These are phyloP conservation scores for Chelonoidis abingdonii DNA, from an alignment of 2,113 vertebrate genomes.

Conservation along the genomic window DNA sequence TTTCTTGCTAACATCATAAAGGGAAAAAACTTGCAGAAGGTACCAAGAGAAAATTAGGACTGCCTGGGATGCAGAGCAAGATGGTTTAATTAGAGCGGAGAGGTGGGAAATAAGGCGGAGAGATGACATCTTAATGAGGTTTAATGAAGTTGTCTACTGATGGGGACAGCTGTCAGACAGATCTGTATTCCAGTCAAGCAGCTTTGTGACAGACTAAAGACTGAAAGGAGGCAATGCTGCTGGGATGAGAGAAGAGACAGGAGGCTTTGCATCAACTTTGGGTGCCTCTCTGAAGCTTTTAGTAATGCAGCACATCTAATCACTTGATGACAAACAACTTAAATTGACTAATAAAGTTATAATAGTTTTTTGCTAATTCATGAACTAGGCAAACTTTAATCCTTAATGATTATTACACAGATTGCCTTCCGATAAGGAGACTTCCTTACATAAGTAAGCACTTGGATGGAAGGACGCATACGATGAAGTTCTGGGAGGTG, in stretches of 20 bases:
- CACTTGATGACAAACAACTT: background rate
- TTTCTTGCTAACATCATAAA: conserved; percentile 47
- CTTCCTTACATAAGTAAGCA: background rate
- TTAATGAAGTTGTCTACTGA: conserved; percentile 88
- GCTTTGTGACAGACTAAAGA: conserved; percentile 59
- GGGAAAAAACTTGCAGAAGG: conserved; percentile 69
- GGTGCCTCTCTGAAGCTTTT: background rate
- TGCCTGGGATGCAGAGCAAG: conserved; percentile 73
- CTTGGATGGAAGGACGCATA: background rate
- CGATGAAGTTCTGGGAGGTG: conserved; percentile 1
- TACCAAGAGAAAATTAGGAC: conserved; percentile 75
- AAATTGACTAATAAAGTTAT: background rate
- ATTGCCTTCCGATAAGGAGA: background rate
- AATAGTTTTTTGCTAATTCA: background rate
- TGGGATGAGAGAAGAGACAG: conserved; percentile 4
- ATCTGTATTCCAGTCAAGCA: conserved; percentile 79
- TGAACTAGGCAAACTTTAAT: background rate
- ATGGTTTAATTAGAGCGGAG: conserved; percentile 84
- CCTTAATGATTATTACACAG: background rate
- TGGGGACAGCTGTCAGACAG: conserved; percentile 86
- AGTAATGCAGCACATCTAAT: background rate
- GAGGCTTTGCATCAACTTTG: conserved; percentile 20
- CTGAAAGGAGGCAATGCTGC: background rate
- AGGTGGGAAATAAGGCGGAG: conserved; percentile 78
- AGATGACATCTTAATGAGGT: conserved; percentile 88